Evolutionary conservation across 2,113 vertebrate genomes (phyloP).

Genomic region (Reinhardtius hippoglossoides): DNA sequence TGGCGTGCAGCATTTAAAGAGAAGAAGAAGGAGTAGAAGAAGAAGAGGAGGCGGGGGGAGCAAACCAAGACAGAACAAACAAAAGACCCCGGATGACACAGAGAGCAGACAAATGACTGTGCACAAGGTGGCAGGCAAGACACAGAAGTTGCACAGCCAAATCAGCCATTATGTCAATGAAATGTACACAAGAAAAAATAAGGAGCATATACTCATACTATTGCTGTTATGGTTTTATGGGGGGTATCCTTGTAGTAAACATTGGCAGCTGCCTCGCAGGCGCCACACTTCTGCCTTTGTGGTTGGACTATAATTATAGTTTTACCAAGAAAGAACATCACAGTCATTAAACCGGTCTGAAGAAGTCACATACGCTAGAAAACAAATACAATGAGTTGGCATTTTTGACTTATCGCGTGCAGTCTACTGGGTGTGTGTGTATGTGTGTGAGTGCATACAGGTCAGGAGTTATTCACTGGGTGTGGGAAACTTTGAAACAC

Average conservation of each 20-base stretch:
- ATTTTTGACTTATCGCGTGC: background rate
- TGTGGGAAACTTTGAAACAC: constrained; percentile 43
- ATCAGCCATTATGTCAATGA: background rate
- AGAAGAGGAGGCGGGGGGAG: background rate
- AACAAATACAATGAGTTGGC: constrained; percentile 17
- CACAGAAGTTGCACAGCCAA: constrained; percentile 17
- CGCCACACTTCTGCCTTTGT: constrained; percentile 1
- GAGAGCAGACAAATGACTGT: constrained; percentile 37
- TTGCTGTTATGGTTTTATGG: background rate
- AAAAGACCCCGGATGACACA: constrained; percentile 14
- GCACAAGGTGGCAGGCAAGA: constrained; percentile 75
- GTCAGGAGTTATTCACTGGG: constrained; percentile 26
- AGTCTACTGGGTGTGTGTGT: background rate
- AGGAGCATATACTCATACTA: background rate
- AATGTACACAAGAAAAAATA: background rate
- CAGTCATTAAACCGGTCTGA: constrained; percentile 40
- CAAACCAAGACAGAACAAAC: constrained; percentile 1
- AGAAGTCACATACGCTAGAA: constrained; percentile 21
- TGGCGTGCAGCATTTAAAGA: constrained; percentile 14
- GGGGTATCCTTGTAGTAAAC: background rate
- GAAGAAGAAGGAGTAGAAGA: background rate
- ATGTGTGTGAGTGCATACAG: background rate
- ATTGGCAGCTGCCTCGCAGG: constrained; percentile 21
- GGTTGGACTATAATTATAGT: constrained; percentile 47
- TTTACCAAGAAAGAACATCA: constrained; percentile 6